phyloP scores from a whole-genome alignment of 1,140 invertebrate species.

The Drosophila chauvacae region DNA sequence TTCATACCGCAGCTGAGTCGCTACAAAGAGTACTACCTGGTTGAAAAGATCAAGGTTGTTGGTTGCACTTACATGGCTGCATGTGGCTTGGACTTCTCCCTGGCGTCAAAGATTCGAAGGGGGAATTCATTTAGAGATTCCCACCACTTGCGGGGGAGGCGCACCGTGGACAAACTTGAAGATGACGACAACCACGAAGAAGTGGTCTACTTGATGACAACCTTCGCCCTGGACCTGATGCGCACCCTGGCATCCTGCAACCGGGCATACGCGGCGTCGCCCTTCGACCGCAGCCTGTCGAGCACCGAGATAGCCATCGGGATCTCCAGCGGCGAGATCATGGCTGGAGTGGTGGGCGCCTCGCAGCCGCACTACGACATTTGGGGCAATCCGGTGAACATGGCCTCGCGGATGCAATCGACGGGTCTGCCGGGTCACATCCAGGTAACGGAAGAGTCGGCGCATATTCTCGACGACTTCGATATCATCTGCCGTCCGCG shows the following conservation, averaged over 20 bases:
- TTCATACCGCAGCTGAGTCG: slow-evolving; percentile 2
- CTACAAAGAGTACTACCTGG: slow-evolving; percentile 49
- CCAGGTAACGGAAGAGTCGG: slow-evolving; percentile 91
- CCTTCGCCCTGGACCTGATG: slow-evolving; percentile 64
- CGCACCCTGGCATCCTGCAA: slow-evolving; percentile 49
- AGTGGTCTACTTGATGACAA: slow-evolving; percentile 52
- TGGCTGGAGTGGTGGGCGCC: slow-evolving; percentile 90
- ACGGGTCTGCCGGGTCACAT: slow-evolving; percentile 92
- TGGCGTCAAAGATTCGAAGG: slow-evolving; percentile 6
- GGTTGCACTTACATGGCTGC: slow-evolving; percentile 97
- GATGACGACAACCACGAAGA: slow-evolving; percentile 19
- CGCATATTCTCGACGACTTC: slow-evolving; percentile 86
- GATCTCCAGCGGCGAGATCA: slow-evolving; percentile 88
- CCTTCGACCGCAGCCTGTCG: slow-evolving; percentile 80
- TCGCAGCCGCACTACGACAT: slow-evolving; percentile 93
- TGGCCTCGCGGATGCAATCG: slow-evolving; percentile 96
- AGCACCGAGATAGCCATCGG: slow-evolving; percentile 90
- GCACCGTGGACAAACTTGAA: not conserved
- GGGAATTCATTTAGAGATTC: not conserved
- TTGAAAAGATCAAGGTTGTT: slow-evolving; percentile 96
- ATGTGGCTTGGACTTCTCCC: slow-evolving; percentile 89
- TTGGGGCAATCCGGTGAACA: slow-evolving; percentile 97
- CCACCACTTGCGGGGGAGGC: not conserved
- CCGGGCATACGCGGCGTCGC: slow-evolving; percentile 1
- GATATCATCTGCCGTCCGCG: slow-evolving; percentile 30